Evolutionary conservation across 2,888 invertebrate genomes (phyloP).

Genomic region (Deroplatys truncata): DNA sequence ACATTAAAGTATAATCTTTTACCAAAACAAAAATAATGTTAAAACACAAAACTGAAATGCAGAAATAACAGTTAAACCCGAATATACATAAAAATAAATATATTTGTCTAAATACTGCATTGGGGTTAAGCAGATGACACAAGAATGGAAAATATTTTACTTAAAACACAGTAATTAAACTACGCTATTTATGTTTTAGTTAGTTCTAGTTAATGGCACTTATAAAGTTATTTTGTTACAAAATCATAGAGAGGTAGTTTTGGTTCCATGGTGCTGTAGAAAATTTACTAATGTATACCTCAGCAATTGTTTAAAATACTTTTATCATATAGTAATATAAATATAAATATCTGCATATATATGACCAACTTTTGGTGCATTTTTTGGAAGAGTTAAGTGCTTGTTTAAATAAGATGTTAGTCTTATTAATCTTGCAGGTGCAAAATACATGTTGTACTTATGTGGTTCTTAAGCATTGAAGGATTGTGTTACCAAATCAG

Average conservation of each 20-base stretch:
- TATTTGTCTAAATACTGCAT: constrained; percentile 4
- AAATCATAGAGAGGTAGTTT: not conserved
- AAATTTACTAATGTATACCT: constrained; percentile 1
- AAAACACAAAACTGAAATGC: not conserved
- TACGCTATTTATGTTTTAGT: constrained; percentile 10
- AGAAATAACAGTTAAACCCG: not conserved
- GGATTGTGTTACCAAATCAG: not conserved
- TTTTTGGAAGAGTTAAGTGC: not conserved
- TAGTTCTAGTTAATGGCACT: constrained; percentile 1
- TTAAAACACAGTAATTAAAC: not conserved
- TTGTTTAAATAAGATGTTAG: not conserved
- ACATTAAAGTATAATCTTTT: not conserved
- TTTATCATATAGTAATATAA: not conserved
- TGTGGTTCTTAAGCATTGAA: not conserved
- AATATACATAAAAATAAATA: not conserved
- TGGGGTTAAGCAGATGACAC: not conserved
- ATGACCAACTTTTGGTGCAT: not conserved
- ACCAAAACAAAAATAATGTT: not conserved
- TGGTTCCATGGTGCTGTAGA: constrained; percentile 18
- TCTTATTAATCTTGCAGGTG: not conserved
- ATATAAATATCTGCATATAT: not conserved
- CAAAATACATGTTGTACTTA: not conserved
- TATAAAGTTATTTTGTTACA: constrained; percentile 13
- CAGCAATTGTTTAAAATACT: constrained; percentile 2
- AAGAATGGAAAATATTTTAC: constrained; percentile 3